Percentiles rank a stretch among this genome's conserved stretches.
Conservation (phyloP, 2,888 invertebrate species). For the Eutolmus rufibarbis region DNA sequence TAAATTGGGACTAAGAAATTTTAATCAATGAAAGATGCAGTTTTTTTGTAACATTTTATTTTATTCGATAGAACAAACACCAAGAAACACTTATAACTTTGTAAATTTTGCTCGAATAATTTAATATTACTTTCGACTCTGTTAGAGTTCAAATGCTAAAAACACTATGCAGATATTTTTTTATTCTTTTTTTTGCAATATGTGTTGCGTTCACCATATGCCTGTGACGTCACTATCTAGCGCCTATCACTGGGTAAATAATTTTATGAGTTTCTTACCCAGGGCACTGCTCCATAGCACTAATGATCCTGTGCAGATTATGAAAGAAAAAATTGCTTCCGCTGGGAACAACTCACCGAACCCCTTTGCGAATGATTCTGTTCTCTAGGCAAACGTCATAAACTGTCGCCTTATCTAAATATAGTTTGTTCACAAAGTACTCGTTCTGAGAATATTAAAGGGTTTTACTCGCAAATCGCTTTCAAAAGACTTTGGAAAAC, state of each 20-base stretch:
- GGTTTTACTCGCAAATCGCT: constrained; percentile 22
- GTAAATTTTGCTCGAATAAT: too few relatives aligned
- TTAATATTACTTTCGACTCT: too few relatives aligned
- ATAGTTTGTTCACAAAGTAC: constrained; percentile 4
- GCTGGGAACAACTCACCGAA: background rate
- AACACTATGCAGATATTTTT: too few relatives aligned
- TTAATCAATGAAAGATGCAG: too few relatives aligned
- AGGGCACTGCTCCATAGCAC: background rate
- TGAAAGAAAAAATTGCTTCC: background rate
- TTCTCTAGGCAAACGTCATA: constrained; percentile 5
- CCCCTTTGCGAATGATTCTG: background rate
- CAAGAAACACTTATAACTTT: too few relatives aligned
- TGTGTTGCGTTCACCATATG: background rate
- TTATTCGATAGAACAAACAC: too few relatives aligned
- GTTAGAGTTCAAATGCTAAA: too few relatives aligned
- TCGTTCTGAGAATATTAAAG: constrained; percentile 30
- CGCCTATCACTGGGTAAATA: background rate
- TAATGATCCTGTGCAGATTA: background rate
- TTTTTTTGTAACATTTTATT: too few relatives aligned
- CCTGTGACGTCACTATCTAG: background rate
- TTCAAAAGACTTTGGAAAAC: constrained; percentile 26
- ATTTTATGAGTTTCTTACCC: background rate
- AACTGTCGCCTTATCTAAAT: constrained; percentile 22
- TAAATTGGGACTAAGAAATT: too few relatives aligned
- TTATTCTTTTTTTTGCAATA: too few relatives aligned